Evolutionary conservation across 2,888 invertebrate genomes (phyloP).

Genomic region (Auanema freiburgensis): DNA sequence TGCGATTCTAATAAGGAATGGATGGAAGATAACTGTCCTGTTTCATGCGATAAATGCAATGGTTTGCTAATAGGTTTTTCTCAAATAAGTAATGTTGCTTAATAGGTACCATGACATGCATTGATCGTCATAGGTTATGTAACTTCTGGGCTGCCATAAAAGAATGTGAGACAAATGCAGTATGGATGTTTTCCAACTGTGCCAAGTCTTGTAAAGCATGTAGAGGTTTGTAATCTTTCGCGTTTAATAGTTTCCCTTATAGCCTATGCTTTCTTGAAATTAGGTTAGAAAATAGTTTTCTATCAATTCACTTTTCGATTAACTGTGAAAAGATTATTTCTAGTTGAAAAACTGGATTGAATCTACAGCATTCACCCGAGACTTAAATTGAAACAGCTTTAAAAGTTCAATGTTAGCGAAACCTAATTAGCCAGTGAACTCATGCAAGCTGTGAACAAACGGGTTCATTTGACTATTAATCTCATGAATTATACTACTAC

Average conservation of each 20-base stretch:
- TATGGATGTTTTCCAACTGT: slow-evolving; percentile 64
- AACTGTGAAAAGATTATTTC: slow-evolving; percentile 1
- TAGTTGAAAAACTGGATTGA: slow-evolving; percentile 3
- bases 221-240: slow-evolving; percentile 40
- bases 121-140: slow-evolving; percentile 61
- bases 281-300: neutral
- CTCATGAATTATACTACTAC: too few relatives aligned
- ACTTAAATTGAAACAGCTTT: too few relatives aligned
- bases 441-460: too few relatives aligned
- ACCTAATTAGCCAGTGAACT: too few relatives aligned
- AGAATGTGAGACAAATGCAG: slow-evolving; percentile 62
- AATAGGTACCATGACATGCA: slow-evolving; percentile 53
- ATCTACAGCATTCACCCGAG: too few relatives aligned
- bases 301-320: neutral
- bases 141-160: slow-evolving; percentile 60
- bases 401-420: too few relatives aligned
- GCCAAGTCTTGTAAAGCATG: slow-evolving; percentile 60
- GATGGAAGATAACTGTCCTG: slow-evolving; percentile 60
- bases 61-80: slow-evolving; percentile 26
- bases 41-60: slow-evolving; percentile 60
- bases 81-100: neutral
- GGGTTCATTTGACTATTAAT: too few relatives aligned
- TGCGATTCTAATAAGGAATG: slow-evolving; percentile 60
- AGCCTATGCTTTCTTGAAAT: neutral
- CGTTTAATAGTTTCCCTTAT: neutral